These are phyloP conservation scores for Eutolmus rufibarbis DNA, from an alignment of 2,888 invertebrate genomes.

Conservation along the genomic window DNA sequence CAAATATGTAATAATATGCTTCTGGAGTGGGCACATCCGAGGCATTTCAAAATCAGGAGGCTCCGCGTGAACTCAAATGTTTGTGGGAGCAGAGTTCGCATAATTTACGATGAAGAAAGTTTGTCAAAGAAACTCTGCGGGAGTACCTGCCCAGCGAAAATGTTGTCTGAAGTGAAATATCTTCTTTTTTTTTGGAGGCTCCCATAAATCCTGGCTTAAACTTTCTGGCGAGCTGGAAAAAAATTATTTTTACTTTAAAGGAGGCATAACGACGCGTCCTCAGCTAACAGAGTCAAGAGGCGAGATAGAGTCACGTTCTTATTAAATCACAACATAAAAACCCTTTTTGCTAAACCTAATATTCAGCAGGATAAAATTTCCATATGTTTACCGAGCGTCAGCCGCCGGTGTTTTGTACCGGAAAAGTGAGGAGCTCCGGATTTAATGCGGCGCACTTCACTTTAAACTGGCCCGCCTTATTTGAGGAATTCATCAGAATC, in stretches of 20 bases:
- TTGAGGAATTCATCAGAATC: neutral
- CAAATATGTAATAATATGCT: neutral
- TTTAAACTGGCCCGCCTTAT: neutral
- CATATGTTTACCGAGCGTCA: neutral
- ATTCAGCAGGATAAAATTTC: neutral
- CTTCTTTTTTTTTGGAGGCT: neutral
- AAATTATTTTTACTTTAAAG: neutral
- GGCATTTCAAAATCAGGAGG: neutral
- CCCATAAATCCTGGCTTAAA: neutral
- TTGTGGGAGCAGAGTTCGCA: neutral
- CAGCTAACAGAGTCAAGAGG: neutral
- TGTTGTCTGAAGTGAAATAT: neutral
- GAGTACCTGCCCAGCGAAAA: neutral
- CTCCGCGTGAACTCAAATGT: neutral
- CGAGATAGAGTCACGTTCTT: neutral
- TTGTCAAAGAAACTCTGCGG: neutral
- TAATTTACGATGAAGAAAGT: neutral
- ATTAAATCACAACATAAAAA: neutral
- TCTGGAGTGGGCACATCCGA: neutral
- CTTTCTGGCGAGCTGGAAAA: neutral
- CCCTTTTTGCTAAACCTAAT: neutral
- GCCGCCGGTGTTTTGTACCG: neutral
- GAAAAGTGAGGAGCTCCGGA: neutral
- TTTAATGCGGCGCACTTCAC: neutral
- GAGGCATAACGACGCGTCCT: neutral